Percentiles rank a stretch among this genome's conserved stretches.
These are phyloP conservation scores for Cryptophagus acutangulus DNA, from an alignment of 2,888 invertebrate species.

Conservation along the genomic window DNA sequence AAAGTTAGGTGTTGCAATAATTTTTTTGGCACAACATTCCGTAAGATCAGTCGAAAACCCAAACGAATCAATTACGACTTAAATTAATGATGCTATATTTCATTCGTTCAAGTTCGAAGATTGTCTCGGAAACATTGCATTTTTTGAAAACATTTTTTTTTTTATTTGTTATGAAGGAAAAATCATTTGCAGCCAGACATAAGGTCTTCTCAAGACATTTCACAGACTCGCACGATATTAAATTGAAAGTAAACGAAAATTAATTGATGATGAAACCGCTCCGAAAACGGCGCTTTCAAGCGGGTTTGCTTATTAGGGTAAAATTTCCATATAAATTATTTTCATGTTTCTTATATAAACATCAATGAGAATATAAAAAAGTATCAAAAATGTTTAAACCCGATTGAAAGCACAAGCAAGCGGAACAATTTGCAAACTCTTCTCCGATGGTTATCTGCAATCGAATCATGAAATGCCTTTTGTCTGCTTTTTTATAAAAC, in stretches of 20 bases:
- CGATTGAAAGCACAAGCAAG: conserved; percentile 26
- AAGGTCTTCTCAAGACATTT: conserved; percentile 49
- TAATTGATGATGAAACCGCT: background rate
- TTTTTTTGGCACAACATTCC: conserved; percentile 42
- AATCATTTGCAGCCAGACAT: conserved; percentile 47
- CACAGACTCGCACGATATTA: conserved; percentile 34
- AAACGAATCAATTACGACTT: too few species aligned
- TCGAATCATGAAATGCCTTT: conserved; percentile 47
- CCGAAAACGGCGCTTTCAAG: conserved; percentile 31
- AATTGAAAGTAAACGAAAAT: conserved; percentile 6
- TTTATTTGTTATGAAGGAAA: conserved; percentile 45
- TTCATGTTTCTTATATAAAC: conserved; percentile 32
- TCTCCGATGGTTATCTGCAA: conserved; percentile 7
- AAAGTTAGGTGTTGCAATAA: conserved; percentile 46
- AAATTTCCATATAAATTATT: conserved; percentile 32
- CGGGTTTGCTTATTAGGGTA: conserved; percentile 22
- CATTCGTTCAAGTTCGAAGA: conserved; percentile 26
- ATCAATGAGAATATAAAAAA: conserved; percentile 44
- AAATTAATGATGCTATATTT: too few species aligned
- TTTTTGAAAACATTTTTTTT: conserved; percentile 36
- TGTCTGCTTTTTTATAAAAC: conserved; percentile 46
- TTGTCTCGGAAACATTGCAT: conserved; percentile 34
- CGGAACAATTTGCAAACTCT: conserved; percentile 26
- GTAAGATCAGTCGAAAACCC: too few species aligned
- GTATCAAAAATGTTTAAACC: conserved; percentile 43